Evolutionary conservation across 2,888 invertebrate genomes (phyloP).

Genomic region (Thereva unica): DNA sequence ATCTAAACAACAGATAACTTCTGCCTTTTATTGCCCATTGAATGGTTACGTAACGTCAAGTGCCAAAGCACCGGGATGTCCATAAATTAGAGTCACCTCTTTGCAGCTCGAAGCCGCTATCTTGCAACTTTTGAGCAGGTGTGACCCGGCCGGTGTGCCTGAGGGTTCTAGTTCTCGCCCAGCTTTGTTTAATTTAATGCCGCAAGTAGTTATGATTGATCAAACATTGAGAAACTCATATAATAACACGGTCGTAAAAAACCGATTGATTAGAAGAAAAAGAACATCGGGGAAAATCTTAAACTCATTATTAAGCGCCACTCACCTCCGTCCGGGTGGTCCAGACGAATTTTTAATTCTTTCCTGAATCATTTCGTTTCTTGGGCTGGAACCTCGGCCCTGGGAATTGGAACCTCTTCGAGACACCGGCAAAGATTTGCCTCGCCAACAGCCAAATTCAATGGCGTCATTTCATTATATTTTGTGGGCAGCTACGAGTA

Average conservation of each 20-base stretch:
- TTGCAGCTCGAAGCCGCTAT: background rate
- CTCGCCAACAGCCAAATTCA: too few relatives aligned
- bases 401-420: slow-evolving; percentile 8
- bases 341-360: slow-evolving; percentile 39
- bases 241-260: slow-evolving; percentile 13
- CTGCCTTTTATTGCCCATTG: slow-evolving; percentile 19
- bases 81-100: slow-evolving; percentile 27
- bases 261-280: background rate
- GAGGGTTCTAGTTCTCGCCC: background rate
- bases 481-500: too few relatives aligned
- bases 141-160: slow-evolving; percentile 1
- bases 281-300: background rate
- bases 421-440: too few relatives aligned
- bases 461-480: too few relatives aligned
- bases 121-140: slow-evolving; percentile 9
- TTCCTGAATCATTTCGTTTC: slow-evolving; percentile 15
- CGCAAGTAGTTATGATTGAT: slow-evolving; percentile 11
- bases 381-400: slow-evolving; percentile 2
- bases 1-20: slow-evolving; percentile 29
- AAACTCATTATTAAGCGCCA: slow-evolving; percentile 31
- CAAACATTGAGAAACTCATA: slow-evolving; percentile 19
- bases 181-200: slow-evolving; percentile 2
- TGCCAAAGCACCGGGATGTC: slow-evolving; percentile 18
- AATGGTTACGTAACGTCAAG: slow-evolving; percentile 1
- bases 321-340: slow-evolving; percentile 37